Evolutionary conservation across 2,113 vertebrate genomes (phyloP).

Genomic region (Lamprotornis superbus): DNA sequence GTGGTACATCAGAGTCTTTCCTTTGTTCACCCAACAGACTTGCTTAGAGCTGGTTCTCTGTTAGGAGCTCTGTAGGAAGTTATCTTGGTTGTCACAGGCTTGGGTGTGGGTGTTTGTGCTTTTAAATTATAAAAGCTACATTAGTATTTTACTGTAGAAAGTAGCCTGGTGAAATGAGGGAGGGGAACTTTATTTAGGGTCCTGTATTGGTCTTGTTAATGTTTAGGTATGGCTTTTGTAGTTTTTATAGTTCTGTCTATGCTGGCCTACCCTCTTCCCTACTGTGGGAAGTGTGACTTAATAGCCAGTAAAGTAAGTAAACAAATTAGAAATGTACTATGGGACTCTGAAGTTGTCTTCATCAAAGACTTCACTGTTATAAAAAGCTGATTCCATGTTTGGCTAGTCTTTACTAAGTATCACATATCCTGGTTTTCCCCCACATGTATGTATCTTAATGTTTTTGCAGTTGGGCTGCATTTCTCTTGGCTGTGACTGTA

Average conservation of each 20-base stretch:
- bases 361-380: neutral
- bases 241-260: neutral
- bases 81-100: neutral
- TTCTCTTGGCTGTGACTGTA: neutral
- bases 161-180: neutral
- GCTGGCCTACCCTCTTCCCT: neutral
- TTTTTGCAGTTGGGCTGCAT: neutral
- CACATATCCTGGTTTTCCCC: neutral
- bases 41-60: neutral
- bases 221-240: rapidly evolving
- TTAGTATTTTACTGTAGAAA: neutral
- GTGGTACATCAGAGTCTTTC: neutral
- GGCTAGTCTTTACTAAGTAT: neutral
- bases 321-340: neutral
- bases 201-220: neutral
- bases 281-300: neutral
- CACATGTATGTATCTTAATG: rapidly evolving
- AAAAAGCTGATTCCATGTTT: neutral
- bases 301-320: neutral
- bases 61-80: neutral
- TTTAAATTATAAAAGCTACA: neutral
- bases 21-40: neutral
- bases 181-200: neutral
- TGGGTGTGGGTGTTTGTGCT: neutral
- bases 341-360: neutral